Evolutionary conservation across 1,140 invertebrate genomes (phyloP).

Genomic region (Ceratina calcarata): DNA sequence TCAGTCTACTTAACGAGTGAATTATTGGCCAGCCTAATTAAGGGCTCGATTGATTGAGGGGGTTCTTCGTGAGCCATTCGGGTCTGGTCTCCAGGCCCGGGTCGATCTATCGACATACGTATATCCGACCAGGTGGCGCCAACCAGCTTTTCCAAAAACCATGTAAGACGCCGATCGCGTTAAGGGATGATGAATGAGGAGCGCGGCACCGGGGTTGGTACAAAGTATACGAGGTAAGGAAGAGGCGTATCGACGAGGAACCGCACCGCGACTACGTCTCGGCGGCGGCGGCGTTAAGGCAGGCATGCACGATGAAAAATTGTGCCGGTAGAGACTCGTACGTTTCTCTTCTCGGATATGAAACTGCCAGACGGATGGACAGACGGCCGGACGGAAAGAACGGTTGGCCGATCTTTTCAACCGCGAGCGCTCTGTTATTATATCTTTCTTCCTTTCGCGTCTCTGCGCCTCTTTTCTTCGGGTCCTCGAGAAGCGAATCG

Average conservation of each 20-base stretch:
- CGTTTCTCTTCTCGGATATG: conserved; percentile 56
- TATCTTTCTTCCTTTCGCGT: conserved; percentile 63
- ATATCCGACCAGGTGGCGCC: conserved; percentile 72
- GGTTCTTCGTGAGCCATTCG: background rate
- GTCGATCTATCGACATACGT: conserved; percentile 57
- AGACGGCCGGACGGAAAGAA: conserved; percentile 67
- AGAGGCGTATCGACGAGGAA: conserved; percentile 29
- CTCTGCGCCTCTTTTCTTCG: conserved; percentile 47
- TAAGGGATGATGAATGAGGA: conserved; percentile 63
- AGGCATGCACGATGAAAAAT: conserved; percentile 72
- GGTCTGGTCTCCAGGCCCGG: conserved; percentile 15
- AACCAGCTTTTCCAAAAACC: conserved; percentile 68
- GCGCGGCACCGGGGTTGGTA: conserved; percentile 25
- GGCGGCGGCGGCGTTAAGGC: background rate
- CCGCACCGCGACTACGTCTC: background rate
- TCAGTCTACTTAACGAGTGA: conserved; percentile 15
- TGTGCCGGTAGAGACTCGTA: conserved; percentile 55
- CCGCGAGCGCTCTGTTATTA: conserved; percentile 78
- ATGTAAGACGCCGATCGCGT: conserved; percentile 58
- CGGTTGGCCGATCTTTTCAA: conserved; percentile 72
- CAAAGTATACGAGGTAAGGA: conserved; percentile 16
- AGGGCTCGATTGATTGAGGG: conserved; percentile 51
- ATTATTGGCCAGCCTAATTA: conserved; percentile 27
- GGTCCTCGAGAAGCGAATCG: conserved; percentile 64
- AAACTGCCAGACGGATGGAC: conserved; percentile 71